A percentile compares a stretch with the other conserved stretches of the same genome.
Conservation (phyloP, 2,797 vertebrate species). For the Mus minutoides region DNA sequence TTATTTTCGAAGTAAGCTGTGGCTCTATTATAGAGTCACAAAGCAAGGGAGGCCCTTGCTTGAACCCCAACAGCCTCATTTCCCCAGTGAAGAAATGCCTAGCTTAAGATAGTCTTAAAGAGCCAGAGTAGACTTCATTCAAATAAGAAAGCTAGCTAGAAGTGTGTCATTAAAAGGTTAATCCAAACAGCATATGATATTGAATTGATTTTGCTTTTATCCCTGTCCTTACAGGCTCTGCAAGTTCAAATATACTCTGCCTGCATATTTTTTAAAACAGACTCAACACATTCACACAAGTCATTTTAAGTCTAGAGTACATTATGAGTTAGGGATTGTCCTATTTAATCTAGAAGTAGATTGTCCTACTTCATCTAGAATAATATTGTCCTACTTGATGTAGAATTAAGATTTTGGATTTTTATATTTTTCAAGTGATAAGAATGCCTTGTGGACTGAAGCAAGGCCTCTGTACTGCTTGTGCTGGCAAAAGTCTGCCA, state of each 20-base stretch:
- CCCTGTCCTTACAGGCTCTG: slow-evolving; percentile 19
- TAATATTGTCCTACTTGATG: slow-evolving; percentile 41
- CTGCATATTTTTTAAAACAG: slow-evolving; percentile 5
- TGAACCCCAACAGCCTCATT: slow-evolving; percentile 32
- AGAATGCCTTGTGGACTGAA: slow-evolving; percentile 26
- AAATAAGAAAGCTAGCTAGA: slow-evolving; percentile 48
- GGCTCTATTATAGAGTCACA: background rate
- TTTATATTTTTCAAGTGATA: slow-evolving; percentile 42
- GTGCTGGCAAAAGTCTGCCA: slow-evolving; percentile 37
- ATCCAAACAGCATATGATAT: slow-evolving; percentile 56
- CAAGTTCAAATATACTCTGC: slow-evolving; percentile 47
- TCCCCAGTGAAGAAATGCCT: slow-evolving; percentile 46
- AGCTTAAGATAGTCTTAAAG: slow-evolving; percentile 34
- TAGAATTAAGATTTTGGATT: slow-evolving; percentile 60
- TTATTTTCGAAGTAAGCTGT: slow-evolving; percentile 51
- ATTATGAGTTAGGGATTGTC: slow-evolving; percentile 41
- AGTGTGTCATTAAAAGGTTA: slow-evolving; percentile 45
- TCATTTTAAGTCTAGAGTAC: slow-evolving; percentile 21
- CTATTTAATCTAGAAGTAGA: slow-evolving; percentile 26
- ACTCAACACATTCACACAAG: background rate
- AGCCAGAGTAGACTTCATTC: slow-evolving; percentile 40
- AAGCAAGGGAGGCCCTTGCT: slow-evolving; percentile 8
- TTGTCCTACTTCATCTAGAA: slow-evolving; percentile 32
- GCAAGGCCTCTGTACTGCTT: slow-evolving; percentile 35
- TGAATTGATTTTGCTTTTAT: slow-evolving; percentile 69